A percentile compares a stretch with the other conserved stretches of the same genome.
phyloP scores from a whole-genome alignment of 2,888 invertebrate species.

The Pandemis heparana region DNA sequence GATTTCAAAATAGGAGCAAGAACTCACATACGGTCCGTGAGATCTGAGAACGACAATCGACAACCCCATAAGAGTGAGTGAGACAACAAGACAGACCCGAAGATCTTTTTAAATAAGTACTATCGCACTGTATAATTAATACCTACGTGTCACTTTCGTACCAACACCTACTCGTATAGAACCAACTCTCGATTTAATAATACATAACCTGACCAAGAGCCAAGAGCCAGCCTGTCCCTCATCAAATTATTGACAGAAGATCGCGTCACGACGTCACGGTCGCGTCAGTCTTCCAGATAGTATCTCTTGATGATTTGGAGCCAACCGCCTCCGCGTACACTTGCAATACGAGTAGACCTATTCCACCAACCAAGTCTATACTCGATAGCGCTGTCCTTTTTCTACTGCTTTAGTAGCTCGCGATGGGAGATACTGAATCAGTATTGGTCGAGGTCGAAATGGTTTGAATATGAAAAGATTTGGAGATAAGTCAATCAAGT shows the following conservation, averaged over 20 bases:
- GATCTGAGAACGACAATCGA: too few species aligned
- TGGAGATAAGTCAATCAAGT: slow-evolving; percentile 74
- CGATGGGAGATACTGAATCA: slow-evolving; percentile 8
- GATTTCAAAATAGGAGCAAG: too few species aligned
- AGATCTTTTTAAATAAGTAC: too few species aligned
- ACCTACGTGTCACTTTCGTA: background rate
- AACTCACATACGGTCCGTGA: too few species aligned
- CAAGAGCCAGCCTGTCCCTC: slow-evolving; percentile 51
- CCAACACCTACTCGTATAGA: background rate
- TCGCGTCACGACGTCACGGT: slow-evolving; percentile 58
- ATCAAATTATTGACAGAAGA: slow-evolving; percentile 73
- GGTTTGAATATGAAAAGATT: slow-evolving; percentile 52
- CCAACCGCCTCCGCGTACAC: slow-evolving; percentile 68
- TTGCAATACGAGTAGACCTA: slow-evolving; percentile 45
- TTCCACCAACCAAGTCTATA: background rate
- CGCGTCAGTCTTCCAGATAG: slow-evolving; percentile 56
- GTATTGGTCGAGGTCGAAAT: background rate
- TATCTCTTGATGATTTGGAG: slow-evolving; percentile 70
- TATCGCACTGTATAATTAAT: too few species aligned
- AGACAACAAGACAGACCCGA: too few species aligned
- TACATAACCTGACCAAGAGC: slow-evolving; percentile 26
- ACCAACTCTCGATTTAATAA: slow-evolving; percentile 20
- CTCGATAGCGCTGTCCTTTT: slow-evolving; percentile 19
- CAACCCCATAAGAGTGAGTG: too few species aligned
- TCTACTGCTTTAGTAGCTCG: background rate